Percentiles rank a stretch among this genome's conserved stretches.
Conservation (phyloP, 1,140 invertebrate species). For the Ips nitidus region DNA sequence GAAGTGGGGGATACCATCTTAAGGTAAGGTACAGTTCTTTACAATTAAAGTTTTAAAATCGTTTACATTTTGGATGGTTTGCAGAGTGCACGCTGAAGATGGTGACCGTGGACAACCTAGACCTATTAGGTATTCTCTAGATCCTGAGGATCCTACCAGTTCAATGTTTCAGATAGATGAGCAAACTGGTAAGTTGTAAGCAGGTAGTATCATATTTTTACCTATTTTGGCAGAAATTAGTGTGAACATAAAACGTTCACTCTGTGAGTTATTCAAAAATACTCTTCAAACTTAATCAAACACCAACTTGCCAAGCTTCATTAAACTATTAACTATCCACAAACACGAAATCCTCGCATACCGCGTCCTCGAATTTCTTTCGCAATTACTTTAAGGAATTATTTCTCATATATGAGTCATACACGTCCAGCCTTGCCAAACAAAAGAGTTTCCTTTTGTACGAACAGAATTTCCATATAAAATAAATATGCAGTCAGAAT, state of each 20-base stretch:
- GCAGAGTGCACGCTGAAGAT: conserved; percentile 77
- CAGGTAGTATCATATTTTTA: neutral
- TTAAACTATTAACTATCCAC: no score
- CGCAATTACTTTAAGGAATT: no score
- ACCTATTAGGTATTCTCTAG: conserved; percentile 78
- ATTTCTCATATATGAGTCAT: no score
- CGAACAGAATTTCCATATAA: no score
- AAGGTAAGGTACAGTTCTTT: conserved; percentile 36
- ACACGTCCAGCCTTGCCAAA: no score
- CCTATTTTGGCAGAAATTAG: no score
- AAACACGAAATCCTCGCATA: no score
- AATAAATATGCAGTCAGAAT: no score
- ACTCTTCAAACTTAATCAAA: neutral
- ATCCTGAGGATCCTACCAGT: conserved; percentile 82
- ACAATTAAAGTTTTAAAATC: neutral
- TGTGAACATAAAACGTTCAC: neutral
- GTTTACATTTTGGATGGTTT: neutral
- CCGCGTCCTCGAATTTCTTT: no score
- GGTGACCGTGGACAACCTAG: conserved; percentile 83
- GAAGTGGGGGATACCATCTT: conserved; percentile 67
- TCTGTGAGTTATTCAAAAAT: neutral
- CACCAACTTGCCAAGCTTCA: no score
- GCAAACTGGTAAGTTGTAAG: conserved; percentile 66
- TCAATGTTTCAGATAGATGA: conserved; percentile 83
- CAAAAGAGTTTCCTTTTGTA: no score